Conservation (phyloP, 1,140 invertebrate genomes). For the Apis cerana region DNA sequence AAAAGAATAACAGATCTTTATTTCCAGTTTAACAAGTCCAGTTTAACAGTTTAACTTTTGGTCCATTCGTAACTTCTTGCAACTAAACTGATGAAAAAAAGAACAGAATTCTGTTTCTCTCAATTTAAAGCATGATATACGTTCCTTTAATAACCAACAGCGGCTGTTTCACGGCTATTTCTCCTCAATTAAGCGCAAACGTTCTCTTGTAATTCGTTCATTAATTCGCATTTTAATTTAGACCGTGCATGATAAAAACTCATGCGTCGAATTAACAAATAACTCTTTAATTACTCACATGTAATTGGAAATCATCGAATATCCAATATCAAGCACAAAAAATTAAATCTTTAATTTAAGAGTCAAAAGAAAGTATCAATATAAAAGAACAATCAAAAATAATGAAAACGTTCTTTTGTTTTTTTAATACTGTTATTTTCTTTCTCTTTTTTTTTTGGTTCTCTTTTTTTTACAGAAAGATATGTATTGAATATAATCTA, state of each 20-base stretch:
- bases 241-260: neutral
- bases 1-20: conserved; percentile 16
- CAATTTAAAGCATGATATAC: neutral
- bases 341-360: neutral
- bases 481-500: no score
- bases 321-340: neutral
- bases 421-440: neutral
- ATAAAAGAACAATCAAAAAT: neutral
- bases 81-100: neutral
- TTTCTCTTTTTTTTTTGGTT: neutral
- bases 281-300: conserved; percentile 16
- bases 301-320: neutral
- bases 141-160: neutral
- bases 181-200: conserved; percentile 20
- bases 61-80: neutral
- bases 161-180: neutral
- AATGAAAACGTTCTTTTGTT: neutral
- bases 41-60: conserved; percentile 17
- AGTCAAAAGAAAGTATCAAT: neutral
- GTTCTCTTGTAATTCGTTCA: neutral
- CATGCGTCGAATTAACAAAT: neutral
- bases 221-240: conserved; percentile 33
- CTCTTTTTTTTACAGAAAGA: no score
- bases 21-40: conserved; percentile 21
- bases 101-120: neutral